Evolutionary conservation across 2,888 invertebrate genomes (phyloP), one percentile per base, ranked within the genome.

Genomic region (Zaprionus lineosus): DNA sequence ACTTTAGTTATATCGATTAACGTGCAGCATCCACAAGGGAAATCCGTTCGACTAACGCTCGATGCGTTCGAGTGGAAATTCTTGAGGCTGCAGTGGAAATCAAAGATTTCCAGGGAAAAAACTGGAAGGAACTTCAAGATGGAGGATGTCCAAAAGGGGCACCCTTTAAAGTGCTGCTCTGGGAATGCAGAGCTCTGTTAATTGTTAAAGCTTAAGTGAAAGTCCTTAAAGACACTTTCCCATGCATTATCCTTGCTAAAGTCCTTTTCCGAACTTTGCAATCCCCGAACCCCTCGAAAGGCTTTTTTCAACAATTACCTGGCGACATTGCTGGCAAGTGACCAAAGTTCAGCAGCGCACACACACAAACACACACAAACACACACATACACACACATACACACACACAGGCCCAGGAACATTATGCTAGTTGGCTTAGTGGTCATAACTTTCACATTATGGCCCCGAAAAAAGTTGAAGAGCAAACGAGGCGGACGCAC

Each of bases 391-490:
- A 29, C 12, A 29, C 3, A 2, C n/a, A 26, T n/a, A 26, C 12
- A 29, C 29, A 29, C 12, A 29, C 3, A 2, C n/a, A 26, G 7
- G n/a, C 14, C 34, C 8, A 34, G 9, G 7, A 29, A 15, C 59
- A 59, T 59, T 48, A 41, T 41, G 28, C 28, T 63, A 53, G 56
- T 31, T n/a, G 56, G 28, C 33, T 33, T 51, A 43, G 41, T 47
- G 46, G 50, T 21, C 72, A 66, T 48, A 69, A 71, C 69, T 69
- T 69, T 72, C 56, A 48, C 72, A 72, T 69, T 69, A 56, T 65
- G 67, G 34, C 18, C 31, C 24, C 36, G 19, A 44, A 55, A 44
- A 33, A 46, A 55, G 29, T 48, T 64, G 11, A 56, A 50, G 65
- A 34, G 16, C 5, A 15, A n/a, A 28, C 33, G 18, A 47, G 31